Conservation (phyloP, 1,140 invertebrate species). For the Zaprionus gabonicus region DNA sequence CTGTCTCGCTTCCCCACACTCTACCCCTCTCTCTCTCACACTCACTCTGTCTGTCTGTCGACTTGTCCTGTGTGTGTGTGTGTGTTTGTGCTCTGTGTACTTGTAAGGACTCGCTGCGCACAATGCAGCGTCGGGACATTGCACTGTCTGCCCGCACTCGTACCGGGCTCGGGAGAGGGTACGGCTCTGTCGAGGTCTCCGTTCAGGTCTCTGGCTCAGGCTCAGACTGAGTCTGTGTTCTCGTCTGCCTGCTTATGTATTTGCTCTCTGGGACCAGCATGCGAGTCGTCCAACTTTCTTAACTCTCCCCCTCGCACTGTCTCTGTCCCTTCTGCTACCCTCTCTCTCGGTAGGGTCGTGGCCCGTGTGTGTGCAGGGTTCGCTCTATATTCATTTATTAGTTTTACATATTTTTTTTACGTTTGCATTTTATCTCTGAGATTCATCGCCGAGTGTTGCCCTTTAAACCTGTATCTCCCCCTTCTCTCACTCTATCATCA, state of each 20-base stretch:
- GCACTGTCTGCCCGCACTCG: conserved; percentile 50
- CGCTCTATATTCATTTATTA: conserved; percentile 51
- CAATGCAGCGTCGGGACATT: conserved; percentile 69
- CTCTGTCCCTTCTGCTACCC: not conserved
- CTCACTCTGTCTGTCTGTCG: conserved; percentile 1
- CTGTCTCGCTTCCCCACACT: conserved; percentile 41
- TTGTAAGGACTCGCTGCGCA: conserved; percentile 71
- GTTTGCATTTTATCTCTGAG: conserved; percentile 51
- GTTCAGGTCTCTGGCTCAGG: not conserved
- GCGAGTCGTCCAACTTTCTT: conserved; percentile 41
- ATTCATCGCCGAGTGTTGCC: conserved; percentile 49
- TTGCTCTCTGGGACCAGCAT: conserved; percentile 63
- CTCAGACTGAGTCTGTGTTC: not conserved
- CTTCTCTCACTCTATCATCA: not conserved
- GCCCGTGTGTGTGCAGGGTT: conserved; percentile 13
- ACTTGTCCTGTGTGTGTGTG: conserved; percentile 29
- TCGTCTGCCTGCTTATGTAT: conserved; percentile 43
- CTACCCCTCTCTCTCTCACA: not conserved
- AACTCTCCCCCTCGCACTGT: conserved; percentile 5
- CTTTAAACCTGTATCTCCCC: conserved; percentile 44
- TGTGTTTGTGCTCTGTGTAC: conserved; percentile 43
- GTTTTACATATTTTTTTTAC: conserved; percentile 61
- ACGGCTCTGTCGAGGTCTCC: not conserved
- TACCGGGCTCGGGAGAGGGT: not conserved
- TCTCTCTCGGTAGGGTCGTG: not conserved